Evolutionary conservation across 2,797 vertebrate genomes (phyloP).

Genomic region (Trachurus trachurus): DNA sequence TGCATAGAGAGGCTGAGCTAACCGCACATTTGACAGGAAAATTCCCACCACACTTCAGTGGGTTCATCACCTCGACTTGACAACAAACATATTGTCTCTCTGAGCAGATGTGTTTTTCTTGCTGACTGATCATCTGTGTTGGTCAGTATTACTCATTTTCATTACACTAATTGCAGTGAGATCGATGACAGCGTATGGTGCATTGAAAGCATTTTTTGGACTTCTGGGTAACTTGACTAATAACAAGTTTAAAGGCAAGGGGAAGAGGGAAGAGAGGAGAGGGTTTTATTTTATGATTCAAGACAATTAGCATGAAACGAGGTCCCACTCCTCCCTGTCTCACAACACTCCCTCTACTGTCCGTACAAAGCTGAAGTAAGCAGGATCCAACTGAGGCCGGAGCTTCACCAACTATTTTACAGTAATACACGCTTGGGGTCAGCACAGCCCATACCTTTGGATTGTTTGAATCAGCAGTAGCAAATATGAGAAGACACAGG

Average conservation of each 20-base stretch:
- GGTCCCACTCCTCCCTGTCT: background rate
- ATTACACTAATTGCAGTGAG: background rate
- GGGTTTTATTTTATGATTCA: background rate
- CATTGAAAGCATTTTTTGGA: too few relatives aligned
- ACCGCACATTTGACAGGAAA: constrained; percentile 29
- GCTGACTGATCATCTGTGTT: background rate
- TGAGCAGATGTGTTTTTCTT: constrained; percentile 10
- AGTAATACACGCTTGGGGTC: background rate
- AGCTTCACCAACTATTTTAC: background rate
- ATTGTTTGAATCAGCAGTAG: background rate
- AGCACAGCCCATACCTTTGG: background rate
- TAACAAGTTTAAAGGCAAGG: background rate
- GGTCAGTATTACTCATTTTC: background rate
- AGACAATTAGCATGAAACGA: background rate
- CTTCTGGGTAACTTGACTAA: background rate
- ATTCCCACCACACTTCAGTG: constrained; percentile 29
- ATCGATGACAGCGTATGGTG: too few relatives aligned
- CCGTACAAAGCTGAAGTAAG: background rate
- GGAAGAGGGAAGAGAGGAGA: background rate
- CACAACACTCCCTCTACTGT: background rate
- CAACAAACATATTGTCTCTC: background rate
- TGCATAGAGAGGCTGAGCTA: constrained; percentile 19
- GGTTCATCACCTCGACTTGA: constrained; percentile 36
- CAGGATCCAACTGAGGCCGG: background rate
- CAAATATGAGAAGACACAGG: background rate